phyloP scores from a whole-genome alignment of 2,797 vertebrate species.

The Delichon dasypus region DNA sequence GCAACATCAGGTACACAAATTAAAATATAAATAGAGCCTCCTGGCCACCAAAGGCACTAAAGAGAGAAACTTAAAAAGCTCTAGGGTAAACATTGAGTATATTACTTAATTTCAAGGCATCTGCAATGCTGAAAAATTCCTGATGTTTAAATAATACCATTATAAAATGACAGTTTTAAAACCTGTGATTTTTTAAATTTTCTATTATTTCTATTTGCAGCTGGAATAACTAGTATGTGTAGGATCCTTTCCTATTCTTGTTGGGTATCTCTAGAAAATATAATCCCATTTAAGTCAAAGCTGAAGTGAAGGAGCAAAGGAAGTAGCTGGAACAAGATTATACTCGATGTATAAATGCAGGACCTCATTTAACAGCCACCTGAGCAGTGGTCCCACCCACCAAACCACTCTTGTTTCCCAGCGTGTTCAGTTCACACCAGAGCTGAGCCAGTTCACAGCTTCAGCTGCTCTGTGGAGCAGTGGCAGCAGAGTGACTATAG shows the following conservation, averaged over 20 bases:
- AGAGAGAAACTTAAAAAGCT: background rate
- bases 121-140: background rate
- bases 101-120: background rate
- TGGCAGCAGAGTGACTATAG: rapidly evolving
- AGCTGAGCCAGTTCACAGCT: background rate
- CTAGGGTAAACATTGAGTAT: background rate
- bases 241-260: background rate
- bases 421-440: background rate
- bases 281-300: background rate
- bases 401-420: background rate
- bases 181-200: background rate
- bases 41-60: background rate
- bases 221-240: background rate
- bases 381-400: background rate
- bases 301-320: background rate
- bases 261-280: background rate
- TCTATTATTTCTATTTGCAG: background rate
- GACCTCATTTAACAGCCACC: background rate
- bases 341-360: background rate
- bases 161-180: background rate
- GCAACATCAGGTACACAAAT: background rate
- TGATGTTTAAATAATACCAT: background rate
- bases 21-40: background rate
- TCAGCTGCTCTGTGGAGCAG: background rate
- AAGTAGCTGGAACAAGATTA: background rate